phyloP scores from a whole-genome alignment of 2,888 invertebrate species.

The Ceratothoa steindachneri region DNA sequence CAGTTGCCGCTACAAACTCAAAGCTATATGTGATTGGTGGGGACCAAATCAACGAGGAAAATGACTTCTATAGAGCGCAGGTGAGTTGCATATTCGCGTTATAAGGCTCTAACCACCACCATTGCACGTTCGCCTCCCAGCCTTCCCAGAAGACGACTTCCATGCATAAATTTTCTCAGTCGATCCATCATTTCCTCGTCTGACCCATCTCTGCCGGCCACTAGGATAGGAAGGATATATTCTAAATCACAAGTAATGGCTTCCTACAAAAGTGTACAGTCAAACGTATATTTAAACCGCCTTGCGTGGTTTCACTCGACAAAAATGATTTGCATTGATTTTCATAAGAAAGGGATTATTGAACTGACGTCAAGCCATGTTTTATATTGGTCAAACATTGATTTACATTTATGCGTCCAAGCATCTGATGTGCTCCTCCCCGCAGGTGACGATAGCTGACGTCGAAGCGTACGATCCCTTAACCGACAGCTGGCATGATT shows the following conservation, averaged over 20 bases:
- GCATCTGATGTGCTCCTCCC: too few species aligned
- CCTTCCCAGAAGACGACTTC: not conserved
- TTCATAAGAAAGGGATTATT: too few species aligned
- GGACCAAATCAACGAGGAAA: constrained; percentile 71
- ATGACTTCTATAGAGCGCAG: constrained; percentile 74
- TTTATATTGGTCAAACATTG: too few species aligned
- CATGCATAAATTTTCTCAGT: not conserved
- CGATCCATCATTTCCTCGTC: not conserved
- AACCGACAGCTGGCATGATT: constrained; percentile 70
- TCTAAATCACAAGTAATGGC: too few species aligned
- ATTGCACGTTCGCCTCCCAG: too few species aligned
- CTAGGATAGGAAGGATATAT: not conserved
- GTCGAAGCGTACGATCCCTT: constrained; percentile 81
- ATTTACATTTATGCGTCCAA: too few species aligned
- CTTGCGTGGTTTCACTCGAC: too few species aligned
- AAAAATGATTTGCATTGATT: too few species aligned
- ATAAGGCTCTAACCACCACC: not conserved
- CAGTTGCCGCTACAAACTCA: constrained; percentile 78
- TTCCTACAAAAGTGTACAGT: too few species aligned
- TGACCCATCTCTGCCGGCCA: not conserved
- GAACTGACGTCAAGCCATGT: too few species aligned
- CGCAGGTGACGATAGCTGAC: constrained; percentile 62
- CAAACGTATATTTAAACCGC: too few species aligned
- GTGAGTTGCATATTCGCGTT: constrained; percentile 55
- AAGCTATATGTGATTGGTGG: constrained; percentile 78